Evolutionary conservation across 2,797 vertebrate species (phyloP), one percentile per base, ranked within the genome.

Genomic region (Neopelma chrysocephalum): DNA sequence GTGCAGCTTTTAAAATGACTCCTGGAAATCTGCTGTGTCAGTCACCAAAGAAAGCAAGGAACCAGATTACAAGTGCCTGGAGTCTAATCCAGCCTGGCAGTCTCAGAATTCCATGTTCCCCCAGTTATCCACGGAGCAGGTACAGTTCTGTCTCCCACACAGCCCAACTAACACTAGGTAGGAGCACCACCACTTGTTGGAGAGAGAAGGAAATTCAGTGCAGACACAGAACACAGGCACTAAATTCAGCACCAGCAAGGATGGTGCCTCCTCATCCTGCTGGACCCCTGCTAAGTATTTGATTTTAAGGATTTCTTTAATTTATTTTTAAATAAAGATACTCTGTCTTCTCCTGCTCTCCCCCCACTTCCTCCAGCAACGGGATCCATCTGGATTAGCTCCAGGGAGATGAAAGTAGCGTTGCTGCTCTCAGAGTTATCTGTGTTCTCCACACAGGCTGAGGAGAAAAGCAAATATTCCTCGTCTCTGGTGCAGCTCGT

Each of bases 381-480:
- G 1, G 19, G 42, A 88, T 78, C 65, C 19, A 9, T 71, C 58
- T 68, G 80, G 76, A 87, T 91, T 48, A 68, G 50, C 65, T 83
- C 42, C 57, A 61, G 69, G 65, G 56, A 83, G 82, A 93, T 40
- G 77, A 88, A 93, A 86, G 58, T 50, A 68, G 62, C 82, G 61
- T 56, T 18, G 61, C 75, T 69, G 91, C 65, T 91, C 87, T 40
- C 80, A 25, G 50, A 85, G 48, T 77, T 94, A 87, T 71, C 84
- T 42, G 62, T 72, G 68, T 42, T 13, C 45, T 87, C 79, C 61
- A 56, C 2, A 1, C 76, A 50, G 61, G 42, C 75, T 7, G 6
- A 70, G 87, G 10, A 62, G 85, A 89, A 93, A 89, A 81, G 85
- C 13, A 69, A 95, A 92, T 83, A 76, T 53, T 79, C 60, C 90